Evolutionary conservation across 2,888 invertebrate species (phyloP).

Genomic region (Drosophila kuntzei): DNA sequence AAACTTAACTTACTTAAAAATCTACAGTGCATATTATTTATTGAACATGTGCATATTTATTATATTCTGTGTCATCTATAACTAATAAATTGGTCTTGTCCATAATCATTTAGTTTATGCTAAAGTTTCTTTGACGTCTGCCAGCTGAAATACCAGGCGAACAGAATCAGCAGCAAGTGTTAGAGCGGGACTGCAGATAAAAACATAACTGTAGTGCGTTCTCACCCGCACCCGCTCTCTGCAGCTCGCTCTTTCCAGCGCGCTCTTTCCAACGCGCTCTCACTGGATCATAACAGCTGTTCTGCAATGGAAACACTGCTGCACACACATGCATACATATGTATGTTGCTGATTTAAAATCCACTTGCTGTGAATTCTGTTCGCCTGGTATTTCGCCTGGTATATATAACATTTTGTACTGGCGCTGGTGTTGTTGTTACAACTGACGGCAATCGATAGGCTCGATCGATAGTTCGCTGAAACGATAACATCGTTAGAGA

Average conservation of each 20-base stretch:
- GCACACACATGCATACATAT: too few species aligned
- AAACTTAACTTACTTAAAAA: too few species aligned
- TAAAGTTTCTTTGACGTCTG: background rate
- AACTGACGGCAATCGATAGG: background rate
- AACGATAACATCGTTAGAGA: background rate
- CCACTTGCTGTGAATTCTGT: background rate
- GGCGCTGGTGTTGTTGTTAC: too few species aligned
- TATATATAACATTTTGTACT: background rate
- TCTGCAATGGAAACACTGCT: too few species aligned
- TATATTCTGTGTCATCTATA: too few species aligned
- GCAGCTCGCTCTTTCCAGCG: background rate
- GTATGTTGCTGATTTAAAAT: too few species aligned
- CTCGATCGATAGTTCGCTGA: background rate
- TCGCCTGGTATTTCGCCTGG: slow-evolving; percentile 3
- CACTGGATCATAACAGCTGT: background rate
- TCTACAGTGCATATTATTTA: too few species aligned
- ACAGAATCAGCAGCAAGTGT: slow-evolving; percentile 5
- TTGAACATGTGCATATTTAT: too few species aligned
- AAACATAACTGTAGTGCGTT: background rate
- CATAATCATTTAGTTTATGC: background rate
- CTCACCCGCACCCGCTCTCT: background rate
- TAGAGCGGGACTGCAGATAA: background rate
- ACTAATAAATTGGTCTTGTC: too few species aligned
- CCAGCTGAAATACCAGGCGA: slow-evolving; percentile 4
- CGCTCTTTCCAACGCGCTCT: background rate